Evolutionary conservation across 1,140 invertebrate species (phyloP), one percentile per base, ranked within the genome.

Genomic region (Bombus turneri): DNA sequence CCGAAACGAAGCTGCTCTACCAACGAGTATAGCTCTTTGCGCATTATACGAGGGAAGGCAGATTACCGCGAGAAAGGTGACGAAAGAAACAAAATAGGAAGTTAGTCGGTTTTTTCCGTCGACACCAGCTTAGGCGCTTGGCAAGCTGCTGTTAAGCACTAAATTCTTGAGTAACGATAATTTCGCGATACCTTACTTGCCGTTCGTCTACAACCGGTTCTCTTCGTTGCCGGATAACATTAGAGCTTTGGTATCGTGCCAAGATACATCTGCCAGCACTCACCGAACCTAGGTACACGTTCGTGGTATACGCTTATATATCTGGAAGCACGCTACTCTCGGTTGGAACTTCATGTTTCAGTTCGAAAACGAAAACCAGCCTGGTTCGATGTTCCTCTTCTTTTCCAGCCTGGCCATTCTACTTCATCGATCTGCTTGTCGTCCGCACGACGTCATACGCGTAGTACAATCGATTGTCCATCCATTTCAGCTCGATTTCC

Each of bases 231-330:
- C 87, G 90, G 89, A 91, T 93, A 93, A 92, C 90, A 92, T 93
- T 94, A 93, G 83, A 91, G 90, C 84, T 86, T 91, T 94, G 93
- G 91, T 92, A 76, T 75, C 73, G 62, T 91, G 93, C 93, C 93
- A 94, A 92, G 87, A 89, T 92, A 92, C 87, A 93, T 93, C 88
- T 92, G 89, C 89, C 89, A 90, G 82, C 84, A 81, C 84, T 91
- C 84, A 75, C 76, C 41, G 82, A 81, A 59, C 64, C 66, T 39
- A 68, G 66, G 64, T 64, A 78, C 41, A 79, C 78, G 72, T 6
- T 68, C 59, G 12, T 15, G 2, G n/a, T 80, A 10, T 69, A 34
- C 47, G n/a, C 28, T 47, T 68, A 41, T 39, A 41, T 62, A n/a
- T 59, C 59, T 34, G 12, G 37, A n/a, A 6, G 10, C 28, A 43